Evolutionary conservation across 2,888 invertebrate species (phyloP), one percentile per base, ranked within the genome.

Genomic region (Dyspetes luteomarginatus): DNA sequence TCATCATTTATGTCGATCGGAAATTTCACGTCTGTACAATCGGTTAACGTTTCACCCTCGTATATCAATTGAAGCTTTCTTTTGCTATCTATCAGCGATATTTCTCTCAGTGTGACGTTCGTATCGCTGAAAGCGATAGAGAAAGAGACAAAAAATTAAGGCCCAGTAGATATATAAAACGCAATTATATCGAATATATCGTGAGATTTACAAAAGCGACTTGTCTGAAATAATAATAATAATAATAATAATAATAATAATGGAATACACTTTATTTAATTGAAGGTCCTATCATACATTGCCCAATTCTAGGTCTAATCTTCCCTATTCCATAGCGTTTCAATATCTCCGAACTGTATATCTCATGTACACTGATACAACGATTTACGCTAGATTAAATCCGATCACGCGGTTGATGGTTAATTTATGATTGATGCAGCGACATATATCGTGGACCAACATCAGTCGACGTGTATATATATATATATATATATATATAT

Each of bases 1-100:
- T 65, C 71, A 7, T 75, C 82, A 17, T 82, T n/a, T n/a, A n/a
- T 50, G 36, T 78, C 68, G 24, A 45, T 81, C 15, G 48, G 0
- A 30, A 15, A 24, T 62, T 19, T 12, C 9, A 9, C 43, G 83
- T 89, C 89, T 28, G 74, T 73, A 83, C 91, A 91, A 82, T 90
- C 89, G 78, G 88, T 88, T 82, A 91, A 79, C 60, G 82, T 86
- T 24, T 86, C 89, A 69, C 86, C 89, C 82, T 90, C 88, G 85
- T 90, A 91, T 73, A 91, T 86, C 80, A 91, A 79, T 65, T 89
- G 89, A 75, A 91, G 85, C 81, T 88, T 90, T 69, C 87, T 85
- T 30, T 81, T 73, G 26, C 82, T 82, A 55, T 85, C 84, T 48
- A 85, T 82, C 41, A 89, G 81, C 87, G 88, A 89, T 52, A 91